These are phyloP conservation scores for Drosophila tropicalis DNA, from an alignment of 1,140 invertebrate species.

Conservation along the genomic window DNA sequence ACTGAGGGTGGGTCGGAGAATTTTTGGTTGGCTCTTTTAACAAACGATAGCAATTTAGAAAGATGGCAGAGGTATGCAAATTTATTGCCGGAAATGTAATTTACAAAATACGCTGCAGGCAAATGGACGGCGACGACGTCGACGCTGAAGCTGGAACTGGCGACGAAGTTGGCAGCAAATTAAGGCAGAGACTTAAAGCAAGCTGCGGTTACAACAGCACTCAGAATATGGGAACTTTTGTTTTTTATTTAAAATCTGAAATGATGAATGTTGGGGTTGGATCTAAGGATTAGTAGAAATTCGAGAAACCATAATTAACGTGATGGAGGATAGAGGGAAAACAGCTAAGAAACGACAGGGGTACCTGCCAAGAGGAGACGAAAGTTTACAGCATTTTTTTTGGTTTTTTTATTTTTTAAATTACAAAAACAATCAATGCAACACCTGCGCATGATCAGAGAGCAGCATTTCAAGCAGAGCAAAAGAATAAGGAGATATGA, in stretches of 20 bases:
- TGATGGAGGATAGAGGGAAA: slow-evolving; percentile 12
- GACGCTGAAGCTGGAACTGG: slow-evolving; percentile 13
- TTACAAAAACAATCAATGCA: slow-evolving; percentile 78
- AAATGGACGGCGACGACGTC: slow-evolving; percentile 36
- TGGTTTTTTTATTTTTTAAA: slow-evolving; percentile 34
- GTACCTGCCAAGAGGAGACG: not conserved
- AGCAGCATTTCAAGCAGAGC: slow-evolving; percentile 21
- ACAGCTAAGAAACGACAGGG: slow-evolving; percentile 23
- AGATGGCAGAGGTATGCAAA: slow-evolving; percentile 83
- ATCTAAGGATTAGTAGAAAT: slow-evolving; percentile 39
- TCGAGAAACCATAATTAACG: slow-evolving; percentile 55
- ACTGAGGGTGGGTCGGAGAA: slow-evolving; percentile 32
- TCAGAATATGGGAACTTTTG: not conserved
- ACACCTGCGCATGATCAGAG: slow-evolving; percentile 52
- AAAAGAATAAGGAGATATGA: slow-evolving; percentile 3
- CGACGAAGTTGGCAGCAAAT: slow-evolving; percentile 24
- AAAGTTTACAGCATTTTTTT: slow-evolving; percentile 54
- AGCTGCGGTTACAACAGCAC: slow-evolving; percentile 35
- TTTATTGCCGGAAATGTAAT: slow-evolving; percentile 83
- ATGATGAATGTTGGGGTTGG: slow-evolving; percentile 52
- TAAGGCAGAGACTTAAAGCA: slow-evolving; percentile 20
- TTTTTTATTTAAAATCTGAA: slow-evolving; percentile 26
- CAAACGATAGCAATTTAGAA: slow-evolving; percentile 82
- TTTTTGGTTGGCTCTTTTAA: slow-evolving; percentile 69
- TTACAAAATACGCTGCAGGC: slow-evolving; percentile 82